These are phyloP conservation scores for Mallateleia sp. DNA, from an alignment of 2,888 invertebrate species.

Conservation along the genomic window DNA sequence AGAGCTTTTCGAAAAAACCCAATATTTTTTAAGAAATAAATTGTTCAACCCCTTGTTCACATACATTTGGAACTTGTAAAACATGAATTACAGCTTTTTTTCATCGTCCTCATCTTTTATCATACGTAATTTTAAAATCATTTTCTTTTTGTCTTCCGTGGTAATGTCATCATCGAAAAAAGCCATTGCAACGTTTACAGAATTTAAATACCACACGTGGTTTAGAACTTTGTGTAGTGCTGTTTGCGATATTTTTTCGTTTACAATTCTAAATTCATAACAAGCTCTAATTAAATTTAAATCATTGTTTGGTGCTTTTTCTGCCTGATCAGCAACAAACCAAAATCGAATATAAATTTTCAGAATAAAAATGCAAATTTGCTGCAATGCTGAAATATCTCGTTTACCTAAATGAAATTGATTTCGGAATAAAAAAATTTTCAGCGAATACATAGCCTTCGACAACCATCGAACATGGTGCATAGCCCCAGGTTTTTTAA, in stretches of 20 bases:
- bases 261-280: not conserved
- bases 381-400: slow-evolving; percentile 50
- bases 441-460: slow-evolving; percentile 75
- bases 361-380: slow-evolving; percentile 76
- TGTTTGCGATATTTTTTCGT: slow-evolving; percentile 6
- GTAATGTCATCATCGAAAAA: slow-evolving; percentile 23
- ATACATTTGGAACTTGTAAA: slow-evolving; percentile 33
- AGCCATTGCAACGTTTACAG: slow-evolving; percentile 24
- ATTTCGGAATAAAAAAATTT: slow-evolving; percentile 79
- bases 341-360: slow-evolving; percentile 70
- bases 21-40: slow-evolving; percentile 39
- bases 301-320: slow-evolving; percentile 71
- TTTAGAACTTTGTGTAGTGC: slow-evolving; percentile 13
- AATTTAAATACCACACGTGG: slow-evolving; percentile 31
- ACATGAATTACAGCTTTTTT: slow-evolving; percentile 34
- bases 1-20: slow-evolving; percentile 25
- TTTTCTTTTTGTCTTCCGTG: slow-evolving; percentile 19
- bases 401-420: slow-evolving; percentile 67
- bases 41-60: slow-evolving; percentile 49
- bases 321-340: slow-evolving; percentile 60
- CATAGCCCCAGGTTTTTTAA: slow-evolving; percentile 48
- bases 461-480: slow-evolving; percentile 81
- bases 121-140: slow-evolving; percentile 32
- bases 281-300: slow-evolving; percentile 52
- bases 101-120: slow-evolving; percentile 16